Evolutionary conservation across 92 coral and sea anemone species (phyloP).

Genomic region (Heliopora coerulea): DNA sequence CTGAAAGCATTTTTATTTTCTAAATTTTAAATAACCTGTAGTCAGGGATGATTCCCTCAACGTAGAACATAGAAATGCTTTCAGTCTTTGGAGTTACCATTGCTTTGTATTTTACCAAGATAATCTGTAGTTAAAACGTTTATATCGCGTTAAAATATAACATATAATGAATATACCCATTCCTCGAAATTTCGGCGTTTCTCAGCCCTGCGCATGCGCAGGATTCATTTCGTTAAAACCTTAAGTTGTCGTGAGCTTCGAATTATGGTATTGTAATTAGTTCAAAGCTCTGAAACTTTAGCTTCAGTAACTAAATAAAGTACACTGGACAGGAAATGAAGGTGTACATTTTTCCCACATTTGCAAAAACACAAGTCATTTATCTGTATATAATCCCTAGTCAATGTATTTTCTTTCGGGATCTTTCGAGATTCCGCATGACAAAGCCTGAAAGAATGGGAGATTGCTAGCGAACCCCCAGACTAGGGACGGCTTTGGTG

Average conservation of each 20-base stretch:
- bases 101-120: too few relatives aligned
- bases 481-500: slow-evolving; percentile 80
- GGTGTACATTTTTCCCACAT: slow-evolving; percentile 1
- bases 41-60: too few relatives aligned
- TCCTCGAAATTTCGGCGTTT: neutral
- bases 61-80: too few relatives aligned
- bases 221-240: too few relatives aligned
- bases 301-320: neutral
- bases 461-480: slow-evolving; percentile 93
- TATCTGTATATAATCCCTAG: neutral
- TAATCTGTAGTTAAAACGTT: neutral
- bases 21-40: too few relatives aligned
- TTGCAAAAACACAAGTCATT: too few relatives aligned
- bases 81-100: too few relatives aligned
- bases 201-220: slow-evolving; percentile 29
- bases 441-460: slow-evolving; percentile 88
- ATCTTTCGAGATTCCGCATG: slow-evolving; percentile 61
- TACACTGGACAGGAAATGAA: neutral
- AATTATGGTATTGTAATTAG: neutral
- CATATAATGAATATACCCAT: neutral
- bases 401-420: slow-evolving; percentile 3
- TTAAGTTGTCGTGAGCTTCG: neutral
- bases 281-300: neutral
- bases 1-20: too few relatives aligned
- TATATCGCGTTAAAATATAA: neutral